These are phyloP conservation scores for Adelges cooleyi DNA, from an alignment of 1,140 invertebrate species.

Conservation along the genomic window DNA sequence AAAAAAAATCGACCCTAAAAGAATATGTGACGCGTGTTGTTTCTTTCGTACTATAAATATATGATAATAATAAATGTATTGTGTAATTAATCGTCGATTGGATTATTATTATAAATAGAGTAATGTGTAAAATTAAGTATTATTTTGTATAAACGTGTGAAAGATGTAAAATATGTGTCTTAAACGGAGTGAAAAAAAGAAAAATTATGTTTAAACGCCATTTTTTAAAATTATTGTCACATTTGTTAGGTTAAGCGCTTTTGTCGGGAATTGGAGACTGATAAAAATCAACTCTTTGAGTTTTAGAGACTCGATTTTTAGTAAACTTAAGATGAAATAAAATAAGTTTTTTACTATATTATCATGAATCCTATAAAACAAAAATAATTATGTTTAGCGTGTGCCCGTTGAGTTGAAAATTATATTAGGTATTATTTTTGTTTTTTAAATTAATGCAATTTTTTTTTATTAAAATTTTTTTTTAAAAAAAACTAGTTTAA, in stretches of 20 bases:
- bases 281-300: constrained; percentile 23
- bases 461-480: too few relatives aligned
- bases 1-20: too few relatives aligned
- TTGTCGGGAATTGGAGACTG: constrained; percentile 22
- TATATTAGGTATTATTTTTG: too few relatives aligned
- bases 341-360: not conserved
- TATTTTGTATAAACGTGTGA: constrained; percentile 9
- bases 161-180: too few relatives aligned
- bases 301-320: not conserved
- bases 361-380: too few relatives aligned
- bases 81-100: not conserved
- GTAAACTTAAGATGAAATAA: not conserved
- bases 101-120: constrained; percentile 6
- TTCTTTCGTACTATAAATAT: too few relatives aligned
- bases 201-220: constrained; percentile 1
- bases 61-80: too few relatives aligned
- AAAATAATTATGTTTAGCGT: not conserved
- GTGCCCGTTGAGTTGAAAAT: not conserved
- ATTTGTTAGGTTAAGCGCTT: not conserved
- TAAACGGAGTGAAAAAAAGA: constrained; percentile 13
- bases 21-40: too few relatives aligned
- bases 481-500: too few relatives aligned
- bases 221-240: too few relatives aligned
- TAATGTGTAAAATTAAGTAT: too few relatives aligned
- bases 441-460: too few relatives aligned